Evolutionary conservation across 2,113 vertebrate genomes (phyloP).

Genomic region (rabbit (Oryctolagus cuniculus)): DNA sequence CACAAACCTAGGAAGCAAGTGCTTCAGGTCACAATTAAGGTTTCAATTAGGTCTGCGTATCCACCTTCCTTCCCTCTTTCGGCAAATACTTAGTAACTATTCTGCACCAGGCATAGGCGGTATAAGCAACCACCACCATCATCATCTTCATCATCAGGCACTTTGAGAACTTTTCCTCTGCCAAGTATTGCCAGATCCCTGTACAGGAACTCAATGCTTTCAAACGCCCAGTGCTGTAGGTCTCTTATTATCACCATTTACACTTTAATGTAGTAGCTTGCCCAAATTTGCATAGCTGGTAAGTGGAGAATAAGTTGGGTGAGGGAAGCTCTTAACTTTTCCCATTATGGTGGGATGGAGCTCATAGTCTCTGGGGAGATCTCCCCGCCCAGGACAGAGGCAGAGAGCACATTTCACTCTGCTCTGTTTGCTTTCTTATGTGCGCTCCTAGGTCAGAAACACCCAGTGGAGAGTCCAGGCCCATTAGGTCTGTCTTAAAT

Average conservation of each 20-base stretch:
- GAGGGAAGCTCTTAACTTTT: background rate
- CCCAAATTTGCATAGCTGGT: background rate
- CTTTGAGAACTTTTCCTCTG: too few species aligned
- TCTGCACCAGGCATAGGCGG: background rate
- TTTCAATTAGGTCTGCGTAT: background rate
- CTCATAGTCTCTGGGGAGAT: background rate
- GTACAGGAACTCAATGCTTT: background rate
- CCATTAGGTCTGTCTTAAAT: background rate
- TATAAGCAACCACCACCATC: background rate
- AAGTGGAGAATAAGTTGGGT: background rate
- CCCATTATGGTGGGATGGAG: background rate
- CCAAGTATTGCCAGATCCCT: too few species aligned
- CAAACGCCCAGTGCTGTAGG: background rate
- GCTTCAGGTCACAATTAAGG: constrained; percentile 10
- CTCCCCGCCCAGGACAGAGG: accelerated
- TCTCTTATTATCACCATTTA: background rate
- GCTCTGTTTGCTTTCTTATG: background rate
- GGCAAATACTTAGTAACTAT: background rate
- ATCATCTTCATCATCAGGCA: too few species aligned
- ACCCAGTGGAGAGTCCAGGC: background rate
- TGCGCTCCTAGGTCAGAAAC: background rate
- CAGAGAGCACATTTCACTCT: background rate
- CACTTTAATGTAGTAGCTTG: background rate
- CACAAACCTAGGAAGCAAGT: background rate
- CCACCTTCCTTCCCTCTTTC: background rate